Percentiles rank a stretch among this genome's conserved stretches.
Evolutionary conservation across 2,888 invertebrate genomes (phyloP).

Genomic region (Eupeodes luniger): DNA sequence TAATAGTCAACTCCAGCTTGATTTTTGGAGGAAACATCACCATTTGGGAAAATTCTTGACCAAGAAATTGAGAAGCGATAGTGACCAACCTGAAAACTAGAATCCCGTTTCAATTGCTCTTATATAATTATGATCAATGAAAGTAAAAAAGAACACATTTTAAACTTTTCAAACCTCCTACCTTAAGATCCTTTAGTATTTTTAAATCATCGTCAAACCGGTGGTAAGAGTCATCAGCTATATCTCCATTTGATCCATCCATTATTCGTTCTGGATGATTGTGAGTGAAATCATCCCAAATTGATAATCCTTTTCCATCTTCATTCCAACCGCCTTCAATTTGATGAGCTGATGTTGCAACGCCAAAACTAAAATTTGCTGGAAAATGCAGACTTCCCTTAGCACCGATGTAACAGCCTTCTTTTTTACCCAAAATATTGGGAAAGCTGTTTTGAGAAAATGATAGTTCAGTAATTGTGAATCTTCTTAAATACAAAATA

Average conservation of each 20-base stretch:
- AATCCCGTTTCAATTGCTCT: too few species aligned
- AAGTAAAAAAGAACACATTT: too few species aligned
- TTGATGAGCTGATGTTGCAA: slow-evolving; percentile 79
- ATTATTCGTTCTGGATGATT: slow-evolving; percentile 81
- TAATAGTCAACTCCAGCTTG: slow-evolving; percentile 84
- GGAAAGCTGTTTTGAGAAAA: neutral
- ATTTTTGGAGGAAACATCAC: slow-evolving; percentile 84
- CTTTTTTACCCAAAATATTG: neutral
- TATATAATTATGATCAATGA: too few species aligned
- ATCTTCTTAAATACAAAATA: too few species aligned
- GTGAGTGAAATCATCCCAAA: slow-evolving; percentile 76
- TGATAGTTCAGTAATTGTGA: too few species aligned
- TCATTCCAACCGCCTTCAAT: slow-evolving; percentile 80
- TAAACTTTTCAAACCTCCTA: too few species aligned
- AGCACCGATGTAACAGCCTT: neutral
- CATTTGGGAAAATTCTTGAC: slow-evolving; percentile 87
- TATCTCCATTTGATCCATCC: slow-evolving; percentile 85
- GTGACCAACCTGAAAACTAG: slow-evolving; percentile 80
- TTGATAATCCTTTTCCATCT: slow-evolving; percentile 84
- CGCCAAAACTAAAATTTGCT: slow-evolving; percentile 78
- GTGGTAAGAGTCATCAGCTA: slow-evolving; percentile 87
- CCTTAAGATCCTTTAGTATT: slow-evolving; percentile 82
- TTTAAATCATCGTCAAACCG: slow-evolving; percentile 86
- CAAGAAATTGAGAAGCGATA: slow-evolving; percentile 87
- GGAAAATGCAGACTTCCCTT: slow-evolving; percentile 77